A percentile compares a stretch with the other conserved stretches of the same genome.
phyloP scores from a whole-genome alignment of 2,888 invertebrate genomes.

The Glyphotaelius pellucidus region DNA sequence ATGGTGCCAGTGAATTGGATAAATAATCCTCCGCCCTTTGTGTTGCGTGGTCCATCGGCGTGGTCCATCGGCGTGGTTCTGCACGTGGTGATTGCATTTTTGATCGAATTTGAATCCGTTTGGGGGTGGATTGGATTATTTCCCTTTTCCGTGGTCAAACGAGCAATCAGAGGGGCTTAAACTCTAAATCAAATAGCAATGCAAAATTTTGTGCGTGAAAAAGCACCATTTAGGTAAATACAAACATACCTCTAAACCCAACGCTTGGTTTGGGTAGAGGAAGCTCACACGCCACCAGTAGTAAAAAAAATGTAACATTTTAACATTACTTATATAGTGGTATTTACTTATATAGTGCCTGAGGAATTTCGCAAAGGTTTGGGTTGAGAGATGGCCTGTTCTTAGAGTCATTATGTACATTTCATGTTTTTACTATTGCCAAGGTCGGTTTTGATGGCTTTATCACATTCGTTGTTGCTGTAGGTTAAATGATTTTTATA shows the following conservation, averaged over 20 bases:
- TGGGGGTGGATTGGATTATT: neutral
- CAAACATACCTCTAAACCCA: no score
- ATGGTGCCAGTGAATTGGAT: slow-evolving; percentile 25
- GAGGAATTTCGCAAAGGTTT: no score
- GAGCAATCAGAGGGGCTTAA: neutral
- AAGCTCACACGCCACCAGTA: no score
- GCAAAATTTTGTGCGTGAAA: neutral
- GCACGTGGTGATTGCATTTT: slow-evolving; percentile 20
- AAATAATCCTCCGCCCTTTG: neutral
- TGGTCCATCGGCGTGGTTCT: neutral
- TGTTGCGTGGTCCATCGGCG: neutral
- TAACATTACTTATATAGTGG: no score
- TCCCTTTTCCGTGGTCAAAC: neutral
- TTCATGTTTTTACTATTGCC: neutral
- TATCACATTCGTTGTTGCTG: neutral
- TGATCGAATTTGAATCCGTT: neutral
- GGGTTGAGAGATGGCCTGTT: no score
- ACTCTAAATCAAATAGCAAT: neutral
- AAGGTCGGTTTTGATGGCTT: neutral
- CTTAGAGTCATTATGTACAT: no score
- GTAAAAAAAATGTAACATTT: no score
- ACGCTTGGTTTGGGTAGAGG: no score
- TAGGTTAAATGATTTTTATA: neutral
- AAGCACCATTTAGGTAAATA: neutral
- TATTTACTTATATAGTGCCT: no score